Percentiles rank a stretch among this genome's conserved stretches.
Evolutionary conservation across 2,888 invertebrate genomes (phyloP).

Genomic region (Sesia apiformis): DNA sequence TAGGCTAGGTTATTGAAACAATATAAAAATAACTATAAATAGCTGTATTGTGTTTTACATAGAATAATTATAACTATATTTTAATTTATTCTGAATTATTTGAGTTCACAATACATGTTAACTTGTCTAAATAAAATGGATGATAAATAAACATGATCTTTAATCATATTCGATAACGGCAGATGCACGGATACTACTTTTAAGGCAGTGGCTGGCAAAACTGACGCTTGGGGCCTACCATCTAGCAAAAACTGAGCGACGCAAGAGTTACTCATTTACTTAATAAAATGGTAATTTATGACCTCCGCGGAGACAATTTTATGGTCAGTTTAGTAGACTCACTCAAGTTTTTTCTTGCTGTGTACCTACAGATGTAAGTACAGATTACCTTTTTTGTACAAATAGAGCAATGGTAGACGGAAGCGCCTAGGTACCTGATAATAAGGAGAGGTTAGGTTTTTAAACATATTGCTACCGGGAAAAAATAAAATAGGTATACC

Average conservation of each 20-base stretch:
- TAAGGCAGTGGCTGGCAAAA: constrained; percentile 54
- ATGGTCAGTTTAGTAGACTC: constrained; percentile 35
- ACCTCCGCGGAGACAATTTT: constrained; percentile 52
- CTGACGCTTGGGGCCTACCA: constrained; percentile 39
- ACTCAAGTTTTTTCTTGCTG: constrained; percentile 27
- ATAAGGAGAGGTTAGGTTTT: neutral
- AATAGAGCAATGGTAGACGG: neutral
- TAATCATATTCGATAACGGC: constrained; percentile 72
- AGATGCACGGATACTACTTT: constrained; percentile 53
- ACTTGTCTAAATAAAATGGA: constrained; percentile 44
- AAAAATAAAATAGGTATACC: no score
- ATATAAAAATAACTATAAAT: no score
- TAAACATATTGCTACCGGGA: neutral
- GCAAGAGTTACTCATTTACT: constrained; percentile 67
- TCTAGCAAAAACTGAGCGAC: constrained; percentile 55
- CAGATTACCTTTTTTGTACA: neutral
- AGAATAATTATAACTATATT: no score
- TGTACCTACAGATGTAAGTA: neutral
- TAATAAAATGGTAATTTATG: constrained; percentile 72
- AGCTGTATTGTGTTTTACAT: no score
- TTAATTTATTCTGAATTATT: no score
- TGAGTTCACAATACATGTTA: constrained; percentile 19
- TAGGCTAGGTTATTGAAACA: no score
- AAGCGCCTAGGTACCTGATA: neutral
- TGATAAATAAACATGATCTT: constrained; percentile 68